Conservation (phyloP, 2,888 invertebrate species). For the Beris chalybata region DNA sequence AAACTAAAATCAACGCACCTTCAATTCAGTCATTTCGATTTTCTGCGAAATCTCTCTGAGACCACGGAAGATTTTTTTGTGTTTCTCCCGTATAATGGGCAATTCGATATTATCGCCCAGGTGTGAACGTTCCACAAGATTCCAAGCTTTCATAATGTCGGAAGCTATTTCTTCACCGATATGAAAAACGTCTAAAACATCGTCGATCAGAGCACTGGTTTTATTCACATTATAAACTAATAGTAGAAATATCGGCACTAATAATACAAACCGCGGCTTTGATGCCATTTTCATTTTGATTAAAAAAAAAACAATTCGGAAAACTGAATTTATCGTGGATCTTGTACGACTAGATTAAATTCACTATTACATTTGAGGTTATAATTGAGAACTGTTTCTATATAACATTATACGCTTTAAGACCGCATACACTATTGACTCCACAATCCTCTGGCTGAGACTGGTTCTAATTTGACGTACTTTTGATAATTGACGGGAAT, state of each 20-base stretch:
- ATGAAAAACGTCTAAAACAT: constrained; percentile 64
- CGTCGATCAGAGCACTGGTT: constrained; percentile 59
- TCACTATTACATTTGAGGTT: too few relatives aligned
- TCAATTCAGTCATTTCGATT: constrained; percentile 54
- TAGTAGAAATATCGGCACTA: constrained; percentile 44
- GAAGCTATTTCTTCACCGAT: constrained; percentile 62
- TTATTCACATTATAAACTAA: constrained; percentile 46
- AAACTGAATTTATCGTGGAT: neutral
- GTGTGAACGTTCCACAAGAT: constrained; percentile 63
- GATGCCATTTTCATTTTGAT: constrained; percentile 5
- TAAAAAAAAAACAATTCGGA: neutral
- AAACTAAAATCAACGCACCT: constrained; percentile 42
- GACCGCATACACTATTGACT: too few relatives aligned
- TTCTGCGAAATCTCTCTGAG: constrained; percentile 54
- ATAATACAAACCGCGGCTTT: constrained; percentile 40
- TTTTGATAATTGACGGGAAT: too few relatives aligned
- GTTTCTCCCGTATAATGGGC: constrained; percentile 64
- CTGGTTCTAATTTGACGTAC: too few relatives aligned
- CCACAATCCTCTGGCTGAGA: too few relatives aligned
- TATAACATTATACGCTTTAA: too few relatives aligned
- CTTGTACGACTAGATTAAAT: too few relatives aligned
- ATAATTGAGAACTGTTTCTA: too few relatives aligned
- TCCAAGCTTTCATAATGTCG: constrained; percentile 66
- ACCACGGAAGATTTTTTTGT: constrained; percentile 63
- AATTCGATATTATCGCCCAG: constrained; percentile 61